phyloP scores from a whole-genome alignment of 2,113 vertebrate genomes.

The Leiothrix lutea region DNA sequence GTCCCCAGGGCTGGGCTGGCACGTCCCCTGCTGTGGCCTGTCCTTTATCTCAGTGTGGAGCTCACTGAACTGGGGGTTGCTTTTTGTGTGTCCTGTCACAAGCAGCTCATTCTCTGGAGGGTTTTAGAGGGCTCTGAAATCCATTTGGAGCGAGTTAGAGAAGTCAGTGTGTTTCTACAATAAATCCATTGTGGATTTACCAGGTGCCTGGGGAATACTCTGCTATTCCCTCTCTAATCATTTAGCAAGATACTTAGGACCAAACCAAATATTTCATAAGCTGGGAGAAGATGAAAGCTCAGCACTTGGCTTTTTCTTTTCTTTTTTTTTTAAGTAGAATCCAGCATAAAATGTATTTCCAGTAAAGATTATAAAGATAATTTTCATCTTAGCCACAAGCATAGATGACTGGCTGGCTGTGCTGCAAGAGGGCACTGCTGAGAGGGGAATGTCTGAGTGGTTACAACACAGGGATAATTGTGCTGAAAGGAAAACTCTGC shows the following conservation, averaged over 20 bases:
- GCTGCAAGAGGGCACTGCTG: background rate
- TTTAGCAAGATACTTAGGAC: constrained; percentile 26
- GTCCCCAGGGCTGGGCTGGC: background rate
- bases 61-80: background rate
- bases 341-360: background rate
- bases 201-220: constrained; percentile 31
- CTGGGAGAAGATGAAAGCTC: constrained; percentile 12
- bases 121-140: constrained; percentile 2
- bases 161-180: constrained; percentile 22
- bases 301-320: background rate
- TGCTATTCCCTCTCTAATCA: background rate
- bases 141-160: background rate
- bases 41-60: fast-evolving
- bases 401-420: background rate
- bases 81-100: background rate
- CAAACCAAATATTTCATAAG: constrained; percentile 19
- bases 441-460: background rate
- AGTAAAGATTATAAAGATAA: background rate
- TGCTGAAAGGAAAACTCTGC: background rate
- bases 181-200: constrained; percentile 48
- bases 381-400: background rate
- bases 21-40: background rate
- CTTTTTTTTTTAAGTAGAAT: background rate
- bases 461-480: background rate
- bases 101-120: background rate